These are phyloP conservation scores for Catocala nupta DNA, from an alignment of 2,888 invertebrate species.

Conservation along the genomic window DNA sequence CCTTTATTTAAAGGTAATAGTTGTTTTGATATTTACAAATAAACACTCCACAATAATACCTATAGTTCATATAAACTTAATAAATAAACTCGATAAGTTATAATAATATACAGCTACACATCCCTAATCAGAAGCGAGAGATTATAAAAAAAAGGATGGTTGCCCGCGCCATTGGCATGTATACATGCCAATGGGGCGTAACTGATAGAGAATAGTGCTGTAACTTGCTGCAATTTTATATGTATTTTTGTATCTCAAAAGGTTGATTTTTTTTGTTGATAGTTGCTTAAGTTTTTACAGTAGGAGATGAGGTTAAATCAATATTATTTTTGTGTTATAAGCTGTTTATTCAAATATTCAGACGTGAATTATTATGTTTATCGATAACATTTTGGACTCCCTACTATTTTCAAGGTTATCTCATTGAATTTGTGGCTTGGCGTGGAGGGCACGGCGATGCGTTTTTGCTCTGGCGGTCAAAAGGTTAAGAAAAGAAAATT, in stretches of 20 bases:
- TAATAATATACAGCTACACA: conserved; percentile 17
- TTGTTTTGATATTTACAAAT: conserved; percentile 18
- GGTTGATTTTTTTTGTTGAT: conserved; percentile 20
- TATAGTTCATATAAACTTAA: conserved; percentile 19
- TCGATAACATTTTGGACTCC: conserved; percentile 27
- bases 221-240: conserved; percentile 22
- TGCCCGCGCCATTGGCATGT: conserved; percentile 22
- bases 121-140: conserved; percentile 25
- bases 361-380: conserved; percentile 23
- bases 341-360: conserved; percentile 18
- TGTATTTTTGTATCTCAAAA: conserved; percentile 21
- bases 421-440: conserved; percentile 26
- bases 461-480: conserved; percentile 16
- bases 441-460: conserved; percentile 24
- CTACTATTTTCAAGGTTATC: conserved; percentile 25
- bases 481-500: conserved; percentile 3
- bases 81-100: too few relatives aligned
- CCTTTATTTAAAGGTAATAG: conserved; percentile 18
- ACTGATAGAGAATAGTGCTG: conserved; percentile 20
- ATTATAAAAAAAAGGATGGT: conserved; percentile 23
- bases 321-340: conserved; percentile 24
- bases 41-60: conserved; percentile 21
- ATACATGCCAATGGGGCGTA: conserved; percentile 17
- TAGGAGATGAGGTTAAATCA: conserved; percentile 25
- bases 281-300: conserved; percentile 22